Evolutionary conservation across 2,113 vertebrate species (phyloP).

Genomic region (Corythoichthys haematopterus): DNA sequence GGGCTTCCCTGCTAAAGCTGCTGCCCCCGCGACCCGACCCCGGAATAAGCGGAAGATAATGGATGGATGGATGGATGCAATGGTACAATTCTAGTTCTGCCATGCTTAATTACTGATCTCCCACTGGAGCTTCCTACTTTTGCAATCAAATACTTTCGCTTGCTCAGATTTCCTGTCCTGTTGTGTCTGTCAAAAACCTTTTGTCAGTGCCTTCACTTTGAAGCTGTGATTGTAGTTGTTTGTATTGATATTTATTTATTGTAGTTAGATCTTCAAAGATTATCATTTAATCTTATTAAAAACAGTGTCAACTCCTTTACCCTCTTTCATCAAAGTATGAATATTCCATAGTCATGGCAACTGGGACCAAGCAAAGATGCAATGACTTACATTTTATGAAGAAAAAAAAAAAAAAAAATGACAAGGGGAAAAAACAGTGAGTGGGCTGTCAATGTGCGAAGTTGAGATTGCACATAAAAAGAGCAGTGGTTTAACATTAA

Average conservation of each 20-base stretch:
- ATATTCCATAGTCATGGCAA: slow-evolving; percentile 48
- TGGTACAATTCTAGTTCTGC: neutral
- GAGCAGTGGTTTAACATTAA: slow-evolving; percentile 59
- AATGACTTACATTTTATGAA: slow-evolving; percentile 54
- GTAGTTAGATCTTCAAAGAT: slow-evolving; percentile 54
- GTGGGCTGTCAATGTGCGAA: slow-evolving; percentile 66
- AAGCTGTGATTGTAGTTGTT: slow-evolving; percentile 1
- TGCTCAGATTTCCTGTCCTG: neutral
- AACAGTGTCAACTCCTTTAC: slow-evolving; percentile 60
- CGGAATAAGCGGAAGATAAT: too few relatives aligned
- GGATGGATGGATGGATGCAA: neutral
- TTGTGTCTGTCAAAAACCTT: neutral
- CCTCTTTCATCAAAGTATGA: slow-evolving; percentile 44
- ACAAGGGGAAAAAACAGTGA: slow-evolving; percentile 39
- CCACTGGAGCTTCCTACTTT: neutral
- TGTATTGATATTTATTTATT: slow-evolving; percentile 30
- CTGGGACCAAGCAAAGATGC: slow-evolving; percentile 53
- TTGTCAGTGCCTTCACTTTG: neutral
- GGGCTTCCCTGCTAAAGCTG: too few relatives aligned
- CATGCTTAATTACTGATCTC: neutral
- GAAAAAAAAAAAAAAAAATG: slow-evolving; percentile 32
- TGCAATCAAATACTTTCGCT: neutral
- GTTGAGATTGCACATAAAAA: slow-evolving; percentile 73
- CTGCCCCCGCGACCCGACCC: too few relatives aligned
- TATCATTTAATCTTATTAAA: slow-evolving; percentile 63